Evolutionary conservation across 1,140 invertebrate species (phyloP), one percentile per base, ranked within the genome.

Genomic region (Plutomurus gul): DNA sequence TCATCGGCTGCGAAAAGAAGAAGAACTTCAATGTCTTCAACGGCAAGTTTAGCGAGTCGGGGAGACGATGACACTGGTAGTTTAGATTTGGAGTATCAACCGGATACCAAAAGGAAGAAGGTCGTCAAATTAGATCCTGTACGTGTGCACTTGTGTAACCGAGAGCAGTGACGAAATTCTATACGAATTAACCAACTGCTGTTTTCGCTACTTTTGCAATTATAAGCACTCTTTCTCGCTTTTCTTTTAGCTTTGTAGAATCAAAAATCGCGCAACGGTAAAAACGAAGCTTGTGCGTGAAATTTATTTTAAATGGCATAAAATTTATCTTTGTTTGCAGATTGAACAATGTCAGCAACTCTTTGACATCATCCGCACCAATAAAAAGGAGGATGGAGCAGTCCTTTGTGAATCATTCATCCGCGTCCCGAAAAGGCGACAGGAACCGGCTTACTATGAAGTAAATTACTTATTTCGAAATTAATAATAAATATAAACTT

Each of bases 391-490:
- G 84, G 95, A 98, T 89, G 96, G 96, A 1, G 89, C 91, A 4
- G 87, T 96, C 80, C 85, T 98, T 6, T 98, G 96, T 88, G 96
- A 99, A 88, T 91, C 95, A 13, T 98, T 98, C 87, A 96, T 99
- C 79, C 88, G 96, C 84, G 95, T 93, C 20, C 96, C 96, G 8
- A 98, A 97, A 86, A 89, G 95, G 81, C 90, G 96, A 43, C 94
- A 95, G 86, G 94, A 96, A 85, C 94, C 94, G 47, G 91, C 92
- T 37, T 96, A 96, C 87, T 95, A 95, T 87, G 94, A 95, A 89
- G 87, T 88, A 83, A 82, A 20, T 20, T 74, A 7, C 10, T 22
- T 43, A n/a, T 46, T 37, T 40, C 43, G n/a, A 18, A 11, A 5
- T 40, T 25, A 43, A 16, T 25, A 18, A 43, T 37, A 6, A 74